Base-by-base conservation (phyloP, 2,888 invertebrate species). In the Nasonia oneida region DNA sequence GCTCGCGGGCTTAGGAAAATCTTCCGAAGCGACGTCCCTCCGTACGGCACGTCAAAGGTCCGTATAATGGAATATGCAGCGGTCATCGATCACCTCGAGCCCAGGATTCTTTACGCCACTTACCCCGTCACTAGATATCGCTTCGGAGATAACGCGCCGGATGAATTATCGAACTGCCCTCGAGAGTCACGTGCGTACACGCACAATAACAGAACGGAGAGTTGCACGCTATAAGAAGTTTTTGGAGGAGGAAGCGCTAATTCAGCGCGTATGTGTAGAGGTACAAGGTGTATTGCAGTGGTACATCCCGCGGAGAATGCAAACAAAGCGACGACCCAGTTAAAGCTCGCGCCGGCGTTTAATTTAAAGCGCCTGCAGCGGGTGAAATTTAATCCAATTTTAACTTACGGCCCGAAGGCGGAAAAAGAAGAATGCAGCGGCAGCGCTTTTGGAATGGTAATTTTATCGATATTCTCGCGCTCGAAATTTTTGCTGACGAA, bases 311-410 rank as follows among this genome's bases (percentile, higher is more conserved):
- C 78, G 18, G 23, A 57, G 75, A 81, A 81, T 81, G 57, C 75
- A 81, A 81, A 81, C 75, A 75, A 81, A 81, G 81, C 81, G 75
- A 81, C 81, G 14, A 83, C 83, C 83, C 47, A 83, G 77, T 83
- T 83, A 74, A 81, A 75, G 57, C 61, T 50, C 61, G 67, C 39
- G 61, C 15, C 37, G 18, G 53, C 76, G 70, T 83, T 83, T 83
- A 77, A 83, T 83, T 83, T 78, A 57, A 78, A 78, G 37, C 75
- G 42, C 37, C 61, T 29, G 29, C 29, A 29, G 29, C 61, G 47
- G 77, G 23, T 37, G 53, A 70, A 77, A 77, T 83, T 78, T 83
- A 77, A 83, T 83, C 78, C 71, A 73, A 83, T 83, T 84, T 84
- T 61, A 73, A 78, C 15, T 39, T 83, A 47, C 47, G 37, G 29